Conservation (phyloP, 2,888 invertebrate species). For the Dasypolia templi region DNA sequence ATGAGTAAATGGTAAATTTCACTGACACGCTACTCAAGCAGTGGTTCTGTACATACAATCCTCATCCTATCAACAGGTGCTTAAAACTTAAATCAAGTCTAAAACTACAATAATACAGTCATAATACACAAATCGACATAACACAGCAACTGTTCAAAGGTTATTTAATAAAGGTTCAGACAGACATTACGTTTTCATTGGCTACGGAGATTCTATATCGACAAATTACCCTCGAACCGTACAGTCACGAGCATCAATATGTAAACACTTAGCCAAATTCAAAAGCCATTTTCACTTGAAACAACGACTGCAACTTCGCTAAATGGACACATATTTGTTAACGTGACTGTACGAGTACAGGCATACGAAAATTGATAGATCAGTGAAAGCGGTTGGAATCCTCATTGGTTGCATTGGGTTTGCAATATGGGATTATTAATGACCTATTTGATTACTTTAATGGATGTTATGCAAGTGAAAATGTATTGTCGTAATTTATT, state of each 20-base stretch:
- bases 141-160: constrained; percentile 3
- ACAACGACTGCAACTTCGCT: background rate
- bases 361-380: constrained; percentile 53
- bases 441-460: constrained; percentile 37
- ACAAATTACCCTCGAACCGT: constrained; percentile 35
- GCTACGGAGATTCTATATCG: constrained; percentile 14
- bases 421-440: constrained; percentile 39
- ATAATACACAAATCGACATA: constrained; percentile 14
- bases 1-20: background rate
- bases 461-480: constrained; percentile 2
- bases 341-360: background rate
- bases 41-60: background rate
- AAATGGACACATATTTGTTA: constrained; percentile 2
- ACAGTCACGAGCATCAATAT: constrained; percentile 23
- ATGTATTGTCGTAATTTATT: constrained; percentile 5
- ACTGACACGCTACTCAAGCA: background rate
- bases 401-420: constrained; percentile 48
- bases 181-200: constrained; percentile 31
- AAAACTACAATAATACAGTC: background rate
- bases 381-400: constrained; percentile 25
- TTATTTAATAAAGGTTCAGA: constrained; percentile 24
- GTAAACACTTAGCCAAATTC: constrained; percentile 4
- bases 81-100: background rate
- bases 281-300: background rate
- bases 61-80: background rate